phyloP scores from a whole-genome alignment of 2,888 invertebrate genomes.

The Helobdella robusta region DNA sequence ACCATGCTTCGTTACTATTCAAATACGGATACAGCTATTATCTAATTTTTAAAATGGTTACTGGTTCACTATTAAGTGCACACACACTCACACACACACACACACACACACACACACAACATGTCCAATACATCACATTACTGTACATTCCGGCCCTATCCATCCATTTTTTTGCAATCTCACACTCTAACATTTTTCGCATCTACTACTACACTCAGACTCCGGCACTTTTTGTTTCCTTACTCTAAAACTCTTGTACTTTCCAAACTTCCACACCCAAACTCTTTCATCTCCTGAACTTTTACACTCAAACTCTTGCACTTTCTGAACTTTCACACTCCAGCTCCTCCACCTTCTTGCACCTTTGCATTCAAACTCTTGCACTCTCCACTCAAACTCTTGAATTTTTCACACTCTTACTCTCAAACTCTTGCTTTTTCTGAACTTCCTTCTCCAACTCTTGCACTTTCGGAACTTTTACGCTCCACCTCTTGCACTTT shows the following conservation, averaged over 20 bases:
- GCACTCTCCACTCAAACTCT: too few relatives aligned
- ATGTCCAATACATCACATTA: not conserved
- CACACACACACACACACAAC: conserved; percentile 3
- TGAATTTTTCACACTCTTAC: not conserved
- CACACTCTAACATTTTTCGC: not conserved
- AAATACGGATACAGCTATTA: not conserved
- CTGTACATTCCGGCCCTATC: not conserved
- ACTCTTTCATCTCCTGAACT: not conserved
- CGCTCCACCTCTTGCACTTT: not conserved
- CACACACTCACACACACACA: conserved; percentile 3
- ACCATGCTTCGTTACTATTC: not conserved
- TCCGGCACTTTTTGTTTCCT: not conserved
- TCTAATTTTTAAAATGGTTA: not conserved
- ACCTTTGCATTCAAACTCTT: not conserved
- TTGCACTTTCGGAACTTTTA: not conserved
- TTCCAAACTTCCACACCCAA: not conserved
- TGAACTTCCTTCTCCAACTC: not conserved
- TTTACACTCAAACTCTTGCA: not conserved
- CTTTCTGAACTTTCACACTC: not conserved
- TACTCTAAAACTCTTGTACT: not conserved
- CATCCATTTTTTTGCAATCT: not conserved
- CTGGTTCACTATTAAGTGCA: not conserved
- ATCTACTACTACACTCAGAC: not conserved
- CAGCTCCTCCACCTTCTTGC: not conserved
- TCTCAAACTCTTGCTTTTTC: not conserved